phyloP scores from a whole-genome alignment of 2,888 invertebrate genomes.

The Caenorhabditis imperialis region DNA sequence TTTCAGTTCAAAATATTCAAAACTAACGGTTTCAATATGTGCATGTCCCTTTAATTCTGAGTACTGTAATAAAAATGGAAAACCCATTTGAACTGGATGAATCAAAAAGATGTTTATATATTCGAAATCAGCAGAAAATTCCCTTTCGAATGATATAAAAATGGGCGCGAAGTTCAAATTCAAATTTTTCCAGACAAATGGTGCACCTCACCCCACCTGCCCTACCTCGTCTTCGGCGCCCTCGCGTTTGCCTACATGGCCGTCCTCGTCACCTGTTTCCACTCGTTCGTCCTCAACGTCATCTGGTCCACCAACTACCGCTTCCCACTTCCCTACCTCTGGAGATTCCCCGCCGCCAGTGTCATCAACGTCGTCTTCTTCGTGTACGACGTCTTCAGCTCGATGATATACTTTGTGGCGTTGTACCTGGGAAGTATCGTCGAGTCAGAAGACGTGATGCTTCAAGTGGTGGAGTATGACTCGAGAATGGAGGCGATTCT shows the following conservation, averaged over 20 bases:
- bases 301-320: slow-evolving; percentile 2
- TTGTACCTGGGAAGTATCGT: background rate
- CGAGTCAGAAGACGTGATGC: background rate
- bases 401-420: background rate
- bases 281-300: slow-evolving; percentile 4
- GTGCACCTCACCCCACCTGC: background rate
- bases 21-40: too few species aligned
- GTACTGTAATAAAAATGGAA: too few species aligned
- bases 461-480: background rate
- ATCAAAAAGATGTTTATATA: too few species aligned
- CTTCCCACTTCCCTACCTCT: background rate
- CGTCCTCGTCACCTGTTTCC: slow-evolving; percentile 1
- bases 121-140: too few species aligned
- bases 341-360: background rate
- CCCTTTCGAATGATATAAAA: too few species aligned
- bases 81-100: too few species aligned
- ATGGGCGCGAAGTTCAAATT: too few species aligned
- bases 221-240: background rate
- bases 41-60: too few species aligned
- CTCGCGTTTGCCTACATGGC: background rate
- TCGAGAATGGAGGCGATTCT: background rate
- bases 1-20: background rate
- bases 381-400: background rate
- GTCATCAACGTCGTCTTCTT: background rate
- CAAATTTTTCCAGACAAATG: background rate